Percentiles rank a stretch among this genome's conserved stretches.
These are phyloP conservation scores for Metacarcinus magister DNA, from an alignment of 2,888 invertebrate species.

Conservation along the genomic window DNA sequence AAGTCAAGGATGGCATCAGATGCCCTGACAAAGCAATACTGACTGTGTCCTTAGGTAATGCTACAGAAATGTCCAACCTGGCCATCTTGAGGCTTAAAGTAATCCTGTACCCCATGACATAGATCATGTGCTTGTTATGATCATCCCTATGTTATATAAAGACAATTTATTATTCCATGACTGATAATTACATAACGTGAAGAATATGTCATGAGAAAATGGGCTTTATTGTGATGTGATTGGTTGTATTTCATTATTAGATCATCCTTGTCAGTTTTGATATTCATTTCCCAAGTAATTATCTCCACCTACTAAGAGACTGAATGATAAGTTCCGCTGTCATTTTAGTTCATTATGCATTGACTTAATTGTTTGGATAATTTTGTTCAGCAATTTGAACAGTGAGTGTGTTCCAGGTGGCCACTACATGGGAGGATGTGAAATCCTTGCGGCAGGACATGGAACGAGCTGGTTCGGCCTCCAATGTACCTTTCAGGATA, in stretches of 20 bases:
- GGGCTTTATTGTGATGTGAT: not conserved
- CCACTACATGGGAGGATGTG: constrained; percentile 98
- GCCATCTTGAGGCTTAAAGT: too few species aligned
- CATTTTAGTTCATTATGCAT: not conserved
- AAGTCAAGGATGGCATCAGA: too few species aligned
- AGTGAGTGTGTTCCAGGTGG: constrained; percentile 87
- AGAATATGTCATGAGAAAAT: not conserved
- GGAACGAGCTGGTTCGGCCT: constrained; percentile 96
- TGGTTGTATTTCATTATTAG: not conserved
- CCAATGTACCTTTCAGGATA: constrained; percentile 93
- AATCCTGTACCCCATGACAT: too few species aligned
- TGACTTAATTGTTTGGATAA: not conserved
- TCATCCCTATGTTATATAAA: too few species aligned
- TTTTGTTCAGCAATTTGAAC: not conserved
- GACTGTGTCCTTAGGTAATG: too few species aligned
- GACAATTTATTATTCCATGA: too few species aligned
- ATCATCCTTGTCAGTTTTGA: not conserved
- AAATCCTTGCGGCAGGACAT: constrained; percentile 95
- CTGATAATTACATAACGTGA: not conserved
- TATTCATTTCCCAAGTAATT: not conserved
- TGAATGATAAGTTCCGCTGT: not conserved
- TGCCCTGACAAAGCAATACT: too few species aligned
- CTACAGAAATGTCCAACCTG: too few species aligned
- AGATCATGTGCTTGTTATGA: too few species aligned
- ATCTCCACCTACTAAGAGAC: not conserved